Evolutionary conservation across 2,113 vertebrate genomes (phyloP).

Genomic region (Nannospalax galili): DNA sequence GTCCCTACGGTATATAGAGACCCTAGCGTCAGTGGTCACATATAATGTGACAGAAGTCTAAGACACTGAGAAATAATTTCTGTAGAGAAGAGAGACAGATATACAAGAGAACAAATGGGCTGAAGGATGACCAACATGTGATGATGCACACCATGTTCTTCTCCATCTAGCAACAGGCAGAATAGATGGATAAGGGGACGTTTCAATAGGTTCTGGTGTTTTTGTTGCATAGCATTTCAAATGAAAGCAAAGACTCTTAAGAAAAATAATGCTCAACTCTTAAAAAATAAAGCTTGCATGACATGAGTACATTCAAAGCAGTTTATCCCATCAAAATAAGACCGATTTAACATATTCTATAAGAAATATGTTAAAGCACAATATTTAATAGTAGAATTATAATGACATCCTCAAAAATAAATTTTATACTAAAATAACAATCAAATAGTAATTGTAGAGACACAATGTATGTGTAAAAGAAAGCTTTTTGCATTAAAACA

Average conservation of each 20-base stretch:
- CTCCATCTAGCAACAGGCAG: neutral
- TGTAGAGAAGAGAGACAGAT: neutral
- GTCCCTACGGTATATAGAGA: neutral
- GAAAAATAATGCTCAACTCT: slow-evolving; percentile 56
- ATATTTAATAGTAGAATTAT: neutral
- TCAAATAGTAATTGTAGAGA: neutral
- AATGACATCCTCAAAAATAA: slow-evolving; percentile 16
- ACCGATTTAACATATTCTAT: neutral
- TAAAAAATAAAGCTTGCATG: slow-evolving; percentile 45
- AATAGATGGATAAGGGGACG: slow-evolving; percentile 30
- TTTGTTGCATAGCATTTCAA: slow-evolving; percentile 62
- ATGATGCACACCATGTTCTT: neutral
- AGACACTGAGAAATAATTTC: slow-evolving; percentile 25
- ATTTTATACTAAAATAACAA: slow-evolving; percentile 28
- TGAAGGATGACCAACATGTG: neutral
- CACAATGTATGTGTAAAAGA: slow-evolving; percentile 5
- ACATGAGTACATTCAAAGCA: slow-evolving; percentile 31
- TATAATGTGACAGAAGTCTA: neutral
- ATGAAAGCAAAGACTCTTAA: slow-evolving; percentile 44
- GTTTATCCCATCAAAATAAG: slow-evolving; percentile 43
- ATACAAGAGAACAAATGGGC: neutral
- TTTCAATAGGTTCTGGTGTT: neutral
- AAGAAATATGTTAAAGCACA: neutral
- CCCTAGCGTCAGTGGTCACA: neutral
- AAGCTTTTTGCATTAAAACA: slow-evolving; percentile 1